These are phyloP conservation scores for Sinella curviseta DNA, from an alignment of 1,140 invertebrate species.

Conservation along the genomic window DNA sequence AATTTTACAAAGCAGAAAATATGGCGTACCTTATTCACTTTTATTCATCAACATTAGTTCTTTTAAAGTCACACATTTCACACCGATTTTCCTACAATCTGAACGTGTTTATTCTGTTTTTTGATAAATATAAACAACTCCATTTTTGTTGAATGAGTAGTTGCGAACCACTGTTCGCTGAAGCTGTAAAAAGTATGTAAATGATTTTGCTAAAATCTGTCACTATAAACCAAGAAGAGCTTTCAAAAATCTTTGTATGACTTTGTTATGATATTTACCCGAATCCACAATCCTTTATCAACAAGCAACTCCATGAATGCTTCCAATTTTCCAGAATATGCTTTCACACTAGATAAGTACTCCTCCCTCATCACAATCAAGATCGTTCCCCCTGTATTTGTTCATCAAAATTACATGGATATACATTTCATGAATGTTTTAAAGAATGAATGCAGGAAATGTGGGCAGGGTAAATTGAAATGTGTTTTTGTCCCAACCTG, in stretches of 20 bases:
- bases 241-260: no score
- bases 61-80: no score
- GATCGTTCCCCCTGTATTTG: slow-evolving; percentile 55
- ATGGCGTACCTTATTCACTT: no score
- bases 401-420: no score
- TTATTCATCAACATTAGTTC: no score
- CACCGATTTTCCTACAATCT: no score
- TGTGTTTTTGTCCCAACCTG: slow-evolving; percentile 49
- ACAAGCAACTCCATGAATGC: slow-evolving; percentile 52
- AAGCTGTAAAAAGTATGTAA: slow-evolving; percentile 36
- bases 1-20: no score
- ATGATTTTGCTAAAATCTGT: no score
- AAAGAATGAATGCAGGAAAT: neutral
- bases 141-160: slow-evolving; percentile 53
- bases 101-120: no score
- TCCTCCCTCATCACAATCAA: slow-evolving; percentile 57
- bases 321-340: slow-evolving; percentile 55
- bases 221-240: no score
- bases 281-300: slow-evolving; percentile 51
- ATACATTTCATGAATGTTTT: no score
- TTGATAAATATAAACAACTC: slow-evolving; percentile 48
- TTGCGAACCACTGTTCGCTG: slow-evolving; percentile 51
- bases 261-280: slow-evolving; percentile 31
- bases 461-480: neutral
- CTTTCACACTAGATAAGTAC: slow-evolving; percentile 54